A percentile compares a stretch with the other conserved stretches of the same genome.
phyloP scores from a whole-genome alignment of 2,797 vertebrate genomes.

The Siniperca undulata region DNA sequence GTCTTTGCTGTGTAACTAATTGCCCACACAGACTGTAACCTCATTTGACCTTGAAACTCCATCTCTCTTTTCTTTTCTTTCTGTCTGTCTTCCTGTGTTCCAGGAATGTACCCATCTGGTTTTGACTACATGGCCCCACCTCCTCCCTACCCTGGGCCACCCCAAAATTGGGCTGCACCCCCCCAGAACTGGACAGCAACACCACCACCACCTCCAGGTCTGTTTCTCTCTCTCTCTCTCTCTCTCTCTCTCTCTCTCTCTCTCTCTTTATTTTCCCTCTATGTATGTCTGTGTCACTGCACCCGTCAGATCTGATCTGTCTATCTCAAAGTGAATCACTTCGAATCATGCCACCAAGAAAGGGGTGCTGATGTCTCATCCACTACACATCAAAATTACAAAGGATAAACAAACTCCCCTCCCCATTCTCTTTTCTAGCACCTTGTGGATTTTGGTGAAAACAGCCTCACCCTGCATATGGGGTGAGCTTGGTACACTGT shows the following conservation, averaged over 20 bases:
- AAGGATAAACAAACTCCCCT: constrained; percentile 37
- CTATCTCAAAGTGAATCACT: constrained; percentile 75
- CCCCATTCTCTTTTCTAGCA: not conserved
- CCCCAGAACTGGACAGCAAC: constrained; percentile 81
- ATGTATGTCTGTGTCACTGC: constrained; percentile 69
- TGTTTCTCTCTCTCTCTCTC: constrained; percentile 30
- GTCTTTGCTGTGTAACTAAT: constrained; percentile 12
- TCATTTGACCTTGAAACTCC: constrained; percentile 23
- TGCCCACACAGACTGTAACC: constrained; percentile 9
- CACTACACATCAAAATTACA: constrained; percentile 53
- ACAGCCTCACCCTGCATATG: not conserved
- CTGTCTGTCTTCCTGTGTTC: constrained; percentile 44
- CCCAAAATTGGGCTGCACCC: constrained; percentile 81
- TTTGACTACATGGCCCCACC: constrained; percentile 88
- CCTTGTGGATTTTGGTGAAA: constrained; percentile 30
- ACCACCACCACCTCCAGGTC: constrained; percentile 78
- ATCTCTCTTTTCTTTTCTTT: constrained; percentile 15
- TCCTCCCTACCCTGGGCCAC: constrained; percentile 88
- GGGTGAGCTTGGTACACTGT: constrained; percentile 1
- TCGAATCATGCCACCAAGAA: constrained; percentile 46
- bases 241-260: constrained; percentile 33
- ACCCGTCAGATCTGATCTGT: constrained; percentile 76
- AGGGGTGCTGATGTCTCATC: constrained; percentile 58
- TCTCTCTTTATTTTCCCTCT: constrained; percentile 28
- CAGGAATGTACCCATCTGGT: constrained; percentile 85